Evolutionary conservation across 2,113 vertebrate species (phyloP), one percentile per base, ranked within the genome.

Genomic region (Dermatemys mawii): DNA sequence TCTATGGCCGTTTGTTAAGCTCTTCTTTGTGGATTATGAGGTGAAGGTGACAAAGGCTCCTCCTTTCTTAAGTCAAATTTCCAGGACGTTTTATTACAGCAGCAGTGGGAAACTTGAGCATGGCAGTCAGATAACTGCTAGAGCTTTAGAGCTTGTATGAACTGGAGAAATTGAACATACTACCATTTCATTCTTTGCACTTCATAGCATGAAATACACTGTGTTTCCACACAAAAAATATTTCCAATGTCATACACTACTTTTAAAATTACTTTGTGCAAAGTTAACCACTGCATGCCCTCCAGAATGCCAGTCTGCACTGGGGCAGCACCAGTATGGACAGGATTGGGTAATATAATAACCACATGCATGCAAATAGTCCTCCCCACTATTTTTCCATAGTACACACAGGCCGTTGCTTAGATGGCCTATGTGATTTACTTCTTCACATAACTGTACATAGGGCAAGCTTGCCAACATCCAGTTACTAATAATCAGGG

Each of bases 251-350:
- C 89, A 13, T 84, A 73, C 5, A 78, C 7, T 2, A 82, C 29
- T 78, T 49, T 26, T 89, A 63, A 89, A 92, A 67, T 70, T 80
- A 60, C 70, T 88, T 67, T 94, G 21, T 90, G 92, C 94, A 76
- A 92, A 83, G 48, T 2, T 93, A 89, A 87, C 85, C 38, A 46
- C 26, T 38, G 60, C 2, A 13, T 87, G 35, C 54, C 92, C 19
- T 88, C 8, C 35, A 75, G 21, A 49, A 88, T 54, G 41, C 32
- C 44, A 85, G 0, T 6, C 41, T 26, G 24, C 88, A 73, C 78
- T 21, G 19, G 10, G 38, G 12, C 22, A 94, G 53, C 80, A 6
- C 46, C 86, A 88, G 57, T 67, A 54, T 4, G 11, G 6, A 7
- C 4, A 81, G 41, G 22, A 90, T 89, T 91, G 90, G 86, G 44